phyloP scores from a whole-genome alignment of 1,140 invertebrate genomes.

The Melipona quadrifasciata region DNA sequence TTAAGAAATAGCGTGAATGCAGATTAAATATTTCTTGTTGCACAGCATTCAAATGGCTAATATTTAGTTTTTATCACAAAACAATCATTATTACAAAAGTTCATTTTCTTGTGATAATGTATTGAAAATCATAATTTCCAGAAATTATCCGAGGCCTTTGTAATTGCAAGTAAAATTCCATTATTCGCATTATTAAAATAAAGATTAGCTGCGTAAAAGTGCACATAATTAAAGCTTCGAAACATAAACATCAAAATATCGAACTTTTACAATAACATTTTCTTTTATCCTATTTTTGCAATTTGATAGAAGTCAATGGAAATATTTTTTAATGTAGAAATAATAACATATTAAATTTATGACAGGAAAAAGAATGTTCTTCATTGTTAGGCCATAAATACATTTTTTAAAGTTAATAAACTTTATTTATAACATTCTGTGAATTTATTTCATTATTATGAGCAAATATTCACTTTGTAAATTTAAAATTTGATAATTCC shows the following conservation, averaged over 20 bases:
- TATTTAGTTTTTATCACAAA: not conserved
- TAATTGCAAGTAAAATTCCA: not conserved
- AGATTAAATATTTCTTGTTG: not conserved
- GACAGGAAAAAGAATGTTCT: not conserved
- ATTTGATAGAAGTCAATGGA: not conserved
- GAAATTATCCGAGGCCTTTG: not conserved
- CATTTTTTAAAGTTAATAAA: not conserved
- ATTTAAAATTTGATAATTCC: not conserved
- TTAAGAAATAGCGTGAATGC: not conserved
- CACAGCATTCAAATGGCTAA: not conserved
- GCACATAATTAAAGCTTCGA: slow-evolving; percentile 12
- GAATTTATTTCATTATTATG: slow-evolving; percentile 4
- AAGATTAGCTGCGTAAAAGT: not conserved
- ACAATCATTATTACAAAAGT: slow-evolving; percentile 7
- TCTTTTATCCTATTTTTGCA: no score
- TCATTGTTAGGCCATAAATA: not conserved
- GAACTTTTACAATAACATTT: slow-evolving; percentile 13
- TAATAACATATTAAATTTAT: not conserved
- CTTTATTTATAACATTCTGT: not conserved
- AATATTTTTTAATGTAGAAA: not conserved
- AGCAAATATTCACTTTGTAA: slow-evolving; percentile 8
- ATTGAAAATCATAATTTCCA: not conserved
- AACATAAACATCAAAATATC: not conserved
- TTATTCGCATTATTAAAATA: not conserved
- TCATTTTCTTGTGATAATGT: not conserved